Evolutionary conservation across 2,797 vertebrate species (phyloP), one percentile per base, ranked within the genome.

Genomic region (Ptychadena robeensis): DNA sequence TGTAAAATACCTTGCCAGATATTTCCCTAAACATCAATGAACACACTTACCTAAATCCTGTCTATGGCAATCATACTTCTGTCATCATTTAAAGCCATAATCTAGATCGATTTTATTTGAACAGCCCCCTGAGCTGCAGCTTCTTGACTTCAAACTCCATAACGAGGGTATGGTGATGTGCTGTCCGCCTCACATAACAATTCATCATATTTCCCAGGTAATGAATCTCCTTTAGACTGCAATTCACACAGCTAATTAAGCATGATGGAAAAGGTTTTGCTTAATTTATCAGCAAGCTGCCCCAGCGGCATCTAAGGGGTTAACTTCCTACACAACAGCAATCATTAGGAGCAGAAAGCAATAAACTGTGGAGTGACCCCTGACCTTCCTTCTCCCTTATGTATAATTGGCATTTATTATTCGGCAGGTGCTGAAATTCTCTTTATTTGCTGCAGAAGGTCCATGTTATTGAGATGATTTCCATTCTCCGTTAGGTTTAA

Each of bases 281-380:
- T 79, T 59, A 37, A 61, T 79, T 79, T 34, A 61, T 38, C 32
- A 67, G 32, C 25, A 69, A 73, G 40, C 44, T 78, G 31, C 35
- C 59, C 67, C 57, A 7, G 1, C 25, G 48, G 14, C 35, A n/a
- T 15, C 25, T 18, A 57, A 73, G 57, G 68, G 88, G 88, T 85
- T 88, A 85, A 88, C 83, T 84, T 87, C 80, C 68, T 84, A 83
- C 64, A 82, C 28, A 86, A 86, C 87, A 87, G 88, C 82, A 74
- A 89, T 88, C 88, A 88, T 88, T 88, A 89, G 87, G 89, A 87
- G 86, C 85, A 80, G 85, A 87, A 84, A 85, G 86, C 89, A 92
- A 92, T 91, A 92, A 92, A 89, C 88, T 88, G 89, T 88, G 86
- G 85, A 83, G 48, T 87, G 90, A 93, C 91, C 90, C 88, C 87